A percentile compares a stretch with the other conserved stretches of the same genome.
Conservation (phyloP, 2,888 invertebrate species). For the Nemotelus nigrinus region DNA sequence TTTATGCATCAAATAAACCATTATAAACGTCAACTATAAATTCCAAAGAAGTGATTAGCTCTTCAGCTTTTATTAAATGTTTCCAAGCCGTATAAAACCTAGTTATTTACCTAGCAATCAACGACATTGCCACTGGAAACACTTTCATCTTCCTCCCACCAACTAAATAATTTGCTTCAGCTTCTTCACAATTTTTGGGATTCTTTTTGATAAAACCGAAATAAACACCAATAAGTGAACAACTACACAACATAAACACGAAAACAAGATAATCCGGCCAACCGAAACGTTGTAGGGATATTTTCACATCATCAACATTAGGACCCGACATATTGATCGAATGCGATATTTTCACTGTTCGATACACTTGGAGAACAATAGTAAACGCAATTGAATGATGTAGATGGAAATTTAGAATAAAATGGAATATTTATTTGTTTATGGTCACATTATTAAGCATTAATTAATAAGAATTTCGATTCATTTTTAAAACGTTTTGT, state of each 20-base stretch:
- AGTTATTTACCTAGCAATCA: conserved; percentile 71
- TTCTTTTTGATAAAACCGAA: conserved; percentile 78
- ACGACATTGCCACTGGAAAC: conserved; percentile 76
- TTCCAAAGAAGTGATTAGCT: too few species aligned
- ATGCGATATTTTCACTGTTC: not conserved
- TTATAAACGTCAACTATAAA: too few species aligned
- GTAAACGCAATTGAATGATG: not conserved
- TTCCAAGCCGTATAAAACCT: too few species aligned
- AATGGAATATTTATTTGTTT: not conserved
- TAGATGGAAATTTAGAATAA: not conserved
- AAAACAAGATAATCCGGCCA: conserved; percentile 84
- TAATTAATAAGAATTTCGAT: too few species aligned
- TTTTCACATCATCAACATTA: conserved; percentile 62
- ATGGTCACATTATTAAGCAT: not conserved
- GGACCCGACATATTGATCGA: conserved; percentile 46
- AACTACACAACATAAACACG: conserved; percentile 77
- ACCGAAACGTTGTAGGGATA: conserved; percentile 72
- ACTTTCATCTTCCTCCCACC: conserved; percentile 75
- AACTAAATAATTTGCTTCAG: conserved; percentile 72
- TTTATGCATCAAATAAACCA: too few species aligned
- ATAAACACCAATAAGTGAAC: conserved; percentile 83
- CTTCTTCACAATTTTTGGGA: conserved; percentile 59
- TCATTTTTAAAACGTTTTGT: too few species aligned
- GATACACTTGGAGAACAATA: not conserved
- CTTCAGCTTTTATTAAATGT: too few species aligned